These are phyloP conservation scores for Umimayanthus chanpuru DNA, from an alignment of 92 coral and sea anemone genomes.

Conservation along the genomic window DNA sequence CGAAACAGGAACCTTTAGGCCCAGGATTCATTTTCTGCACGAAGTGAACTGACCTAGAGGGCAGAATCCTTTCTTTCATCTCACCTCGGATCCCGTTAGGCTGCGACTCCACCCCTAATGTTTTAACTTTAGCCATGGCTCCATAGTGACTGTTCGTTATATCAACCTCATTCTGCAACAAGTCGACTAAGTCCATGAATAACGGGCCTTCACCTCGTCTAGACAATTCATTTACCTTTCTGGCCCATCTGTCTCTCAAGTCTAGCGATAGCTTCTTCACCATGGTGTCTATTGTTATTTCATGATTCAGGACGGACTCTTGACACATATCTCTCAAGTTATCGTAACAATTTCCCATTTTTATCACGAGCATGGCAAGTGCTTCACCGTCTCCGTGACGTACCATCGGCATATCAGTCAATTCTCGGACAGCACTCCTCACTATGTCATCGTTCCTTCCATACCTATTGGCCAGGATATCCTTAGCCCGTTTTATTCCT, in stretches of 20 bases:
- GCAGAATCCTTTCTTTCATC: background rate
- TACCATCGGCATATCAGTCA: background rate
- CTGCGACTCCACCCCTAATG: background rate
- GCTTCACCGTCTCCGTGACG: background rate
- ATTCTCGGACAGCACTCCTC: too few species aligned
- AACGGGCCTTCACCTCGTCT: background rate
- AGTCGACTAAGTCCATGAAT: background rate
- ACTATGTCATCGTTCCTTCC: background rate
- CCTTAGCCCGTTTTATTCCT: background rate
- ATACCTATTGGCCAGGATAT: background rate
- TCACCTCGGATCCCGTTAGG: background rate
- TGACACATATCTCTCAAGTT: background rate
- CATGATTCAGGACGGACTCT: background rate
- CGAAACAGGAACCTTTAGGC: background rate
- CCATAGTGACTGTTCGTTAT: background rate
- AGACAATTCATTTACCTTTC: background rate
- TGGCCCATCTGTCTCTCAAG: background rate
- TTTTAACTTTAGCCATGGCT: background rate
- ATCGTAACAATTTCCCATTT: background rate
- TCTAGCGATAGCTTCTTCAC: background rate
- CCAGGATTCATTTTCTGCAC: background rate
- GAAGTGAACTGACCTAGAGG: background rate
- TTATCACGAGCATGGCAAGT: background rate
- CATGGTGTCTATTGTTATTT: background rate
- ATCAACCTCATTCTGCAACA: background rate